phyloP scores from a whole-genome alignment of 1,140 invertebrate genomes.

The Atta cephalotes region DNA sequence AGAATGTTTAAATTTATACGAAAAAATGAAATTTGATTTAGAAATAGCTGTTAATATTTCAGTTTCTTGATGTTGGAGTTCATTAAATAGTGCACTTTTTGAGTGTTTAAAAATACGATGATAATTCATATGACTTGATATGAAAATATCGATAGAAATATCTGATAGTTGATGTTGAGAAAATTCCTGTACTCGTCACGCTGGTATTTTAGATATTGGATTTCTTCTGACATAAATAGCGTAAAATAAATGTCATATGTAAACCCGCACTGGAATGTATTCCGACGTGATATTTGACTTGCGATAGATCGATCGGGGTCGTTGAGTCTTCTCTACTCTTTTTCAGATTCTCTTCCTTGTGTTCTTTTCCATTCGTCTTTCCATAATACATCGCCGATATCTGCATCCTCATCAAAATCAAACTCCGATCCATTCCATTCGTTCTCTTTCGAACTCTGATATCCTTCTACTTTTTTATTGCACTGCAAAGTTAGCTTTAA shows the following conservation, averaged over 20 bases:
- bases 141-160: slow-evolving; percentile 25
- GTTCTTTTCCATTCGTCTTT: slow-evolving; percentile 39
- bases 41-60: neutral
- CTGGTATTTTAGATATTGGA: slow-evolving; percentile 46
- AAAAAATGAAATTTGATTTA: neutral
- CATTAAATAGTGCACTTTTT: neutral
- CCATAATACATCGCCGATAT: slow-evolving; percentile 40
- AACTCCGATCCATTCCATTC: slow-evolving; percentile 38
- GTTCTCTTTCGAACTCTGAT: slow-evolving; percentile 45
- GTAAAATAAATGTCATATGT: slow-evolving; percentile 60
- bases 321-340: slow-evolving; percentile 11
- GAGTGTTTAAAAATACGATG: slow-evolving; percentile 5
- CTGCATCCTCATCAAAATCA: slow-evolving; percentile 57
- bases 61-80: neutral
- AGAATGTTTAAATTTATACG: neutral
- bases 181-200: slow-evolving; percentile 23
- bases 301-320: slow-evolving; percentile 52
- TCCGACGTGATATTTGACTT: slow-evolving; percentile 62
- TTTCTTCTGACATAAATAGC: slow-evolving; percentile 58
- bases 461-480: slow-evolving; percentile 64
- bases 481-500: slow-evolving; percentile 78
- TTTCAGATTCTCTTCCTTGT: slow-evolving; percentile 32
- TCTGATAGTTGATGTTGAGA: slow-evolving; percentile 30
- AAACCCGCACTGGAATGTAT: slow-evolving; percentile 49
- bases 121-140: slow-evolving; percentile 11